Evolutionary conservation across 2,888 invertebrate species (phyloP), one percentile per base, ranked within the genome.

Genomic region (Tinea pellionella): DNA sequence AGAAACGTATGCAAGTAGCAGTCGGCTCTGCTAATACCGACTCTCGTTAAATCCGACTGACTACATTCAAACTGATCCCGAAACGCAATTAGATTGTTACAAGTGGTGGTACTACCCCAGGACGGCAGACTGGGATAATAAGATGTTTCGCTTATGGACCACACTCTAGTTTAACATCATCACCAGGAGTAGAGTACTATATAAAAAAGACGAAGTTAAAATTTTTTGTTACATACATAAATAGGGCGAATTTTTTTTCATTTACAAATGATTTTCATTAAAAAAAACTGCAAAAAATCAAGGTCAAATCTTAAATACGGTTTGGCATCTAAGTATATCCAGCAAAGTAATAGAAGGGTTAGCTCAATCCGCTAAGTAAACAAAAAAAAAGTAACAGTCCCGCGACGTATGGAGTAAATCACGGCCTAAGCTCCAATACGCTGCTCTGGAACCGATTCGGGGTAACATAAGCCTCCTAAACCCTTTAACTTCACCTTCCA

Each of bases 291-390:
- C n/a, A 37, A 37, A 37, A 37, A 9, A 2, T 15, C 47, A 47
- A 47, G 47, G 47, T n/a, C 15, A 16, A 4, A 47, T 47, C 9
- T 13, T 47, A 47, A 47, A 47, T n/a, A 47, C 15, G 15, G 15
- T 16, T 16, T 47, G 47, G 4, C 47, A 47, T 47, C 13, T 47
- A 42, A 9, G 8, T 42, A 7, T 51, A 53, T 24, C 79, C 78
- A 80, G 81, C 77, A 82, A 77, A 77, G 79, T 81, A 83, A 81
- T 84, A 85, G 84, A 83, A 55, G 32, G 85, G 83, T 84, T 83
- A 78, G 81, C 80, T 70, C 80, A 84, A 86, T 84, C 83, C 86
- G 75, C 77, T 80, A 80, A 82, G 84, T 87, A 87, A 87, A 87
- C 81, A 86, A 80, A 86, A 79, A 85, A 84, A 83, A 77, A 74